phyloP scores from a whole-genome alignment of 2,113 vertebrate species.

The Protobothrops flavoviridis region DNA sequence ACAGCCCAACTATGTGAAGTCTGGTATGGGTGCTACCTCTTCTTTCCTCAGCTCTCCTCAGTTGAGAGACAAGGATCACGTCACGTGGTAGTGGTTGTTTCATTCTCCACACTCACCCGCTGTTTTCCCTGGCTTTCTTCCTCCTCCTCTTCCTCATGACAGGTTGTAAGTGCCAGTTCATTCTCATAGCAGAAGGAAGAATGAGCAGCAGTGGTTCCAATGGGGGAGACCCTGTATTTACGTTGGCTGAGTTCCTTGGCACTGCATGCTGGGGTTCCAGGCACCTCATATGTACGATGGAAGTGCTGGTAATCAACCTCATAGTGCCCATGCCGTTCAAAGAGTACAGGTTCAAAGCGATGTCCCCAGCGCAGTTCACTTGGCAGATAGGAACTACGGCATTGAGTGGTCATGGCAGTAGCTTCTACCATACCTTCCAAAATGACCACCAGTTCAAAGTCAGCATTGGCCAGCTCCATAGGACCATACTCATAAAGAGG shows the following conservation, averaged over 20 bases:
- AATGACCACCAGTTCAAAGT: conserved; percentile 88
- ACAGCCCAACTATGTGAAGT: background rate
- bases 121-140: conserved; percentile 35
- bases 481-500: conserved; percentile 84
- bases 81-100: background rate
- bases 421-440: conserved; percentile 93
- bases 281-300: conserved; percentile 82
- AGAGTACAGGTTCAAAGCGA: conserved; percentile 88
- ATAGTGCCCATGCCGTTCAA: conserved; percentile 83
- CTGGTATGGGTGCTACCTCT: background rate
- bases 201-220: conserved; percentile 64
- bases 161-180: conserved; percentile 82
- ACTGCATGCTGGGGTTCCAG: conserved; percentile 81
- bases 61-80: background rate
- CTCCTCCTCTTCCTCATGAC: conserved; percentile 63
- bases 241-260: conserved; percentile 78
- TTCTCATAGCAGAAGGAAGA: conserved; percentile 89
- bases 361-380: conserved; percentile 88
- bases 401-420: conserved; percentile 93
- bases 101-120: conserved; percentile 9
- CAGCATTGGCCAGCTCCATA: conserved; percentile 72
- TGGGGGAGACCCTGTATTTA: conserved; percentile 56
- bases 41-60: conserved; percentile 3
- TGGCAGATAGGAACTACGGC: conserved; percentile 86
- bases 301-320: conserved; percentile 90